Evolutionary conservation across 2,113 vertebrate genomes (phyloP), one percentile per base, ranked within the genome.

Genomic region (Pleuronectes platessa): DNA sequence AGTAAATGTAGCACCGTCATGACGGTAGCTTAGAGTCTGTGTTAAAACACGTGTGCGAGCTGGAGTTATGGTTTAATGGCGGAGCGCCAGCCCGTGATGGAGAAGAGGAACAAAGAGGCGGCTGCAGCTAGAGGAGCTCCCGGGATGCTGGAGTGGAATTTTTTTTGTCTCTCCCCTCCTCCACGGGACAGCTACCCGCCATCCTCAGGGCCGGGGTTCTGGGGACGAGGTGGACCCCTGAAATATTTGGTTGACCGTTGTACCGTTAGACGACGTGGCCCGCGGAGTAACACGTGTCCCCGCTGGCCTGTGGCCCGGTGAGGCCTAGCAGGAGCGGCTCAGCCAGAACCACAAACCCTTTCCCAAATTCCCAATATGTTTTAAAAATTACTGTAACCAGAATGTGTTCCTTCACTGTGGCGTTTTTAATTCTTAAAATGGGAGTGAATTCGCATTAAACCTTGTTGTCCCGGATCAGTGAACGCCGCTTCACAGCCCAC

Each of bases 271-370:
- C 83, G 83, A 88, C 89, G 88, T 90, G 93, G 92, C 91, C 76
- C 69, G 64, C 5, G 49, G 71, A 65, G 78, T 74, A 93, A 94
- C 94, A 95, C 94, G 94, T 95, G 94, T 95, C 92, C 69, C 49
- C 68, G 17, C 68, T 85, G 86, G 90, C 92, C 81, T 78, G 68
- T 69, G 71, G 86, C 90, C 89, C 85, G 81, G 35, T 85, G 87
- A 80, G 94, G 93, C 92, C 92, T 90, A 86, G 56, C 62, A 42
- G 71, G 58, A 23, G 54, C 69, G 15, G 27, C 78, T 17, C 12
- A 4, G 12, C 40, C 40, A 11, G 11, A 3, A 66, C 76, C 63
- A 6, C 27, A 7, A 31, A 0, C 31, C 31, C 31, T 2, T 26
- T 3, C 5, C 27, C 4, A 5, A 31, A 1, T 31, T 6, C 6